phyloP scores from a whole-genome alignment of 2,797 vertebrate genomes.

The Pachyuromys duprasi region DNA sequence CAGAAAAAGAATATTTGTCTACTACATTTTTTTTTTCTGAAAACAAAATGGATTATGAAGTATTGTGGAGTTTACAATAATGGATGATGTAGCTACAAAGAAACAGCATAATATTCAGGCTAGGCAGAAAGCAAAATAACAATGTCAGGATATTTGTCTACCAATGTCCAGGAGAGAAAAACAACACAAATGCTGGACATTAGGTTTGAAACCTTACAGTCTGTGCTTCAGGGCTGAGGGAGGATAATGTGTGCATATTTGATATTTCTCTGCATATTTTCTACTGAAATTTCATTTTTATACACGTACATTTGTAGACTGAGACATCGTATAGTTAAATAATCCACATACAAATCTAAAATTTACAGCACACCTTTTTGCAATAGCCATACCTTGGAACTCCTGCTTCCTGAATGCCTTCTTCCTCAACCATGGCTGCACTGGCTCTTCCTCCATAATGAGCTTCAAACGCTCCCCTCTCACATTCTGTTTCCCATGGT shows the following conservation, averaged over 20 bases:
- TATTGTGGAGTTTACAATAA: conserved; percentile 9
- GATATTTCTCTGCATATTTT: not conserved
- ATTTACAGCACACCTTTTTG: not conserved
- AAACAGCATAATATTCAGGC: not conserved
- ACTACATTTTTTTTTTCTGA: conserved; percentile 6
- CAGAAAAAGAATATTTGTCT: conserved; percentile 15
- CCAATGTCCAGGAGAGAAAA: not conserved
- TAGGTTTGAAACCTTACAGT: not conserved
- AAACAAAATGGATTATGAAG: conserved; percentile 45
- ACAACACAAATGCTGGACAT: not conserved
- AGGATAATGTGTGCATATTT: not conserved
- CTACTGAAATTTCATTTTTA: not conserved
- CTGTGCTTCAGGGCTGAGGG: not conserved
- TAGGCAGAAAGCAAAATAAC: not conserved
- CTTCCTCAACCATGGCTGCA: not conserved
- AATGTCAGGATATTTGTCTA: not conserved
- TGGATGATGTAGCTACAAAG: not conserved
- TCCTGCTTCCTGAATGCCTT: not conserved
- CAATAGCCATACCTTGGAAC: not conserved
- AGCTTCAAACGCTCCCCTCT: not conserved
- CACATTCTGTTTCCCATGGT: not conserved
- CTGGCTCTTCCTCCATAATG: not conserved
- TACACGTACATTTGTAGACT: not conserved
- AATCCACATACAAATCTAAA: not conserved
- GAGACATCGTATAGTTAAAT: not conserved